Evolutionary conservation across 2,888 invertebrate genomes (phyloP).

Genomic region (Xylota sylvarum): DNA sequence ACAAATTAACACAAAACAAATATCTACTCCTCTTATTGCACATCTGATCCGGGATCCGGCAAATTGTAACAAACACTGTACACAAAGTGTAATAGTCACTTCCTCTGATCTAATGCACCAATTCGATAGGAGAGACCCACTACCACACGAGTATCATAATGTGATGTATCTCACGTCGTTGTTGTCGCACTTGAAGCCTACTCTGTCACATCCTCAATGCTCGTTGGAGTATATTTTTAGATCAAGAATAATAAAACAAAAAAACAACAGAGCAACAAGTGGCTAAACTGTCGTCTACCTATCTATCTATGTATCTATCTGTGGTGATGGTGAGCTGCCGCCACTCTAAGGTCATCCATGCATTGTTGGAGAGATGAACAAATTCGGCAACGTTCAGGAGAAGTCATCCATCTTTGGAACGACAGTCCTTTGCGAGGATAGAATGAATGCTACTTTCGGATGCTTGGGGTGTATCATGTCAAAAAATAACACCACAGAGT

Average conservation of each 20-base stretch:
- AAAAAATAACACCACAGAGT: slow-evolving; percentile 41
- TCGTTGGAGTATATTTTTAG: slow-evolving; percentile 63
- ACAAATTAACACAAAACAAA: slow-evolving; percentile 57
- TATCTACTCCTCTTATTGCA: slow-evolving; percentile 42
- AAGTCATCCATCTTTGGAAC: slow-evolving; percentile 3
- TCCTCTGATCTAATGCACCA: slow-evolving; percentile 75
- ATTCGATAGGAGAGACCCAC: slow-evolving; percentile 47
- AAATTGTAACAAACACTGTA: slow-evolving; percentile 52
- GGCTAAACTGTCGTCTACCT: slow-evolving; percentile 9
- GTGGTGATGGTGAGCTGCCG: slow-evolving; percentile 13
- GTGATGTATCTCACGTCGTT: slow-evolving; percentile 22
- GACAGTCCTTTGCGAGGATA: slow-evolving; percentile 42
- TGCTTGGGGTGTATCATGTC: slow-evolving; percentile 42
- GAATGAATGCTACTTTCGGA: background rate
- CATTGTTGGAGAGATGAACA: slow-evolving; percentile 17
- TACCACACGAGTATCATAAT: slow-evolving; percentile 8
- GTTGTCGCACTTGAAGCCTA: background rate
- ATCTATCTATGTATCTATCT: slow-evolving; percentile 18
- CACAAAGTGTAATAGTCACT: slow-evolving; percentile 64
- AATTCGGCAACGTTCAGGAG: slow-evolving; percentile 33
- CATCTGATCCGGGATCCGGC: slow-evolving; percentile 51
- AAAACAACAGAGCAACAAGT: slow-evolving; percentile 69
- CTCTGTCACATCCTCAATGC: slow-evolving; percentile 31
- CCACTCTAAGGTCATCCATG: slow-evolving; percentile 51
- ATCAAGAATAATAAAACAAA: slow-evolving; percentile 2